Base-by-base conservation (phyloP, 2,113 vertebrate genomes). In the Phylloscopus trochiloides region DNA sequence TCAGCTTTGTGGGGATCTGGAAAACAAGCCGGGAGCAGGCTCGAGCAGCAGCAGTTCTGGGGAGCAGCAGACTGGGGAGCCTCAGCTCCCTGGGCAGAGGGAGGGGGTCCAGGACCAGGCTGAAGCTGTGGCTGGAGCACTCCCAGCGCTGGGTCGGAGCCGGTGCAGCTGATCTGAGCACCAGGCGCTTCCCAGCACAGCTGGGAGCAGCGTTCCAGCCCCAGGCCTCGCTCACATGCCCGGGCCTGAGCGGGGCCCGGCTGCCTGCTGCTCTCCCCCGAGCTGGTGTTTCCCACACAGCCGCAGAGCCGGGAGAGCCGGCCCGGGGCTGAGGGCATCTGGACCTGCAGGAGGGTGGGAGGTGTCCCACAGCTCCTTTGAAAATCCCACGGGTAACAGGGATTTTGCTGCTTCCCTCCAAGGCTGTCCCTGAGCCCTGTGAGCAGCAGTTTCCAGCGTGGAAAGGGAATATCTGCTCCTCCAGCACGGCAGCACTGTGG, bases 101-200 rank as follows among this genome's bases (percentile, higher is more conserved):
- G 76, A 36, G n/a, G 32, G 28, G 2, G 0, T 5, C 7, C 34
- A 0, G 72, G 68, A 10, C 1, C 0, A 0, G 14, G 2, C 45
- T 8, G 63, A 4, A 26, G 16, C 67, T 8, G 11, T 9, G 85
- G 55, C 81, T 28, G 24, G 38, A 50, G 15, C 38, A 1, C 48
- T 58, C 59, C 54, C 81, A 25, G 76, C 19, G 1, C 63, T 5
- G 36, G 67, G 72, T 47, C 10, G 7, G 25, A 12, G 0, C 25
- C 0, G 9, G 31, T 1, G 58, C 36, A 0, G 92, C 61, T 12
- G 40, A 18, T 2, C 8, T 0, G 65, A 71, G 62, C 31, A 32
- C 8, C 3, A 4, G 50, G 83, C 52, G 0, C 65, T 90, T 24
- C 13, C 78, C 11, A 51, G 50, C 84, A 17, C 93, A 92, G 90